A percentile compares a stretch with the other conserved stretches of the same genome.
Evolutionary conservation across 2,888 invertebrate genomes (phyloP).

Genomic region (Electrophaes corylata): DNA sequence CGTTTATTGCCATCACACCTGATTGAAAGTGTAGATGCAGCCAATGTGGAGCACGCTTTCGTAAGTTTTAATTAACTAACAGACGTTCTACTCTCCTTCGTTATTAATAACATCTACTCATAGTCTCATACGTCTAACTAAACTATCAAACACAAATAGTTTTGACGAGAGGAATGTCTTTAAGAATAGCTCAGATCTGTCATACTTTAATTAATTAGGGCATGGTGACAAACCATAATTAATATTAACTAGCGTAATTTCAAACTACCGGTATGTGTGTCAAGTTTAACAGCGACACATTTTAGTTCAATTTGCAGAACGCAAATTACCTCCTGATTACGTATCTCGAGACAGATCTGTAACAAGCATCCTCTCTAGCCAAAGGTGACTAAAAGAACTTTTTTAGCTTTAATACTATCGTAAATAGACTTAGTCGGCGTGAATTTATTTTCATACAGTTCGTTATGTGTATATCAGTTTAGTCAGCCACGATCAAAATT

Average conservation of each 20-base stretch:
- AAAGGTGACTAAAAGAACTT: too few relatives aligned
- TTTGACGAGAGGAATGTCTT: constrained; percentile 9
- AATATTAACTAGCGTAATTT: constrained; percentile 50
- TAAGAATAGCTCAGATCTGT: constrained; percentile 31
- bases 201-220: constrained; percentile 47
- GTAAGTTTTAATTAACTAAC: not conserved
- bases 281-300: constrained; percentile 16
- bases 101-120: not conserved
- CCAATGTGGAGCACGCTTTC: too few relatives aligned
- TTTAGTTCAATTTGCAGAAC: constrained; percentile 20
- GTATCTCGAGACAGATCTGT: not conserved
- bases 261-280: constrained; percentile 37
- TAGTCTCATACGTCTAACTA: not conserved
- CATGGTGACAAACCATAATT: constrained; percentile 47
- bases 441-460: too few relatives aligned
- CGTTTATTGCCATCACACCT: too few relatives aligned
- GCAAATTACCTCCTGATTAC: not conserved
- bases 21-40: too few relatives aligned
- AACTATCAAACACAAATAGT: not conserved
- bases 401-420: too few relatives aligned
- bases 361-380: too few relatives aligned
- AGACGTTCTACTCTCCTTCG: not conserved
- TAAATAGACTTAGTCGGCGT: too few relatives aligned
- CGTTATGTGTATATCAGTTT: too few relatives aligned
- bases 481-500: too few relatives aligned